Conservation (phyloP, 2,888 invertebrate genomes). For the Arrhopalites spinosus region DNA sequence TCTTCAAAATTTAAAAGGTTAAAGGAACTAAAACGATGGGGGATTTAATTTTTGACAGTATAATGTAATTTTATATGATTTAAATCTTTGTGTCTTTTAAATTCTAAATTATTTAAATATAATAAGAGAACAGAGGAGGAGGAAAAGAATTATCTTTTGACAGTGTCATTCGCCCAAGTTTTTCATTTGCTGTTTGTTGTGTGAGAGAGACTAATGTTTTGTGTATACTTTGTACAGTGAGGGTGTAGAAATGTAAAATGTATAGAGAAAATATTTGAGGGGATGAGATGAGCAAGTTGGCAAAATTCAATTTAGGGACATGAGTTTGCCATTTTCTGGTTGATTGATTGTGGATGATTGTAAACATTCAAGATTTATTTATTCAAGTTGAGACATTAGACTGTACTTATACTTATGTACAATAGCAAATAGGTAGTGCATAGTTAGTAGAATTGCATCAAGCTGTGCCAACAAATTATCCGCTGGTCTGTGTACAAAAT, state of each 20-base stretch:
- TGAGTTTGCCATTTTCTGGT: constrained; percentile 3
- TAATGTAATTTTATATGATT: too few species aligned
- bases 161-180: background rate
- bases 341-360: constrained; percentile 1
- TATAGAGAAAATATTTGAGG: background rate
- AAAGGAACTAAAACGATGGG: too few species aligned
- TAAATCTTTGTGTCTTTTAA: too few species aligned
- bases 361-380: background rate
- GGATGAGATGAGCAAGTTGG: background rate
- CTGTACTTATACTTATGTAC: background rate
- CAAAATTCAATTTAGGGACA: constrained; percentile 5
- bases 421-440: background rate
- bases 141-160: too few species aligned
- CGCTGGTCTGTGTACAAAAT: background rate
- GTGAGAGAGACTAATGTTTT: background rate
- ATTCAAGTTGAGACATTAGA: background rate
- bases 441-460: background rate
- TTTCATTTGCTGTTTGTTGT: background rate
- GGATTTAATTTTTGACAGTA: too few species aligned
- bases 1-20: too few species aligned
- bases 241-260: background rate
- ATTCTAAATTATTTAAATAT: too few species aligned
- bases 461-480: constrained; percentile 8
- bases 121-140: too few species aligned
- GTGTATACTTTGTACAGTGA: background rate